A percentile compares a stretch with the other conserved stretches of the same genome.
Conservation (phyloP, 2,797 vertebrate species). For the Chaetodon trifasciatus region DNA sequence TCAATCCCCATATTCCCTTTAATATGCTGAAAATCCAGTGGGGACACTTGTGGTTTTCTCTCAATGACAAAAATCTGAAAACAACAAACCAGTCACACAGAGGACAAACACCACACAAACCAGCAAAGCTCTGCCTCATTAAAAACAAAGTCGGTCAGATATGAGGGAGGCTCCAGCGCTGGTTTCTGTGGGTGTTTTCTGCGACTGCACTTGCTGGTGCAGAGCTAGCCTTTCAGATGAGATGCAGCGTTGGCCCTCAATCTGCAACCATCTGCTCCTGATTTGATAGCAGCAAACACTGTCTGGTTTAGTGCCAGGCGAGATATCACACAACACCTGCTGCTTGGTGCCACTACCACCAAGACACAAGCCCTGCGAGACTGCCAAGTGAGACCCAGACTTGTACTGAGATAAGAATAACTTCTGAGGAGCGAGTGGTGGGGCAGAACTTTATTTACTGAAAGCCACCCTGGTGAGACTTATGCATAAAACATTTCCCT, state of each 20-base stretch:
- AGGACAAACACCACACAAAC: conserved; percentile 32
- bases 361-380: conserved; percentile 50
- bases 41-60: conserved; percentile 29
- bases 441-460: conserved; percentile 46
- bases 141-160: conserved; percentile 27
- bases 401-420: conserved; percentile 60
- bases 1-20: conserved; percentile 10
- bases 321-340: conserved; percentile 66
- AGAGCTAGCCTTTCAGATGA: conserved; percentile 30
- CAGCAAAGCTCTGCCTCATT: conserved; percentile 29
- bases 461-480: conserved; percentile 20
- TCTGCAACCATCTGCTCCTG: conserved; percentile 67
- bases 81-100: conserved; percentile 28
- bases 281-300: conserved; percentile 60
- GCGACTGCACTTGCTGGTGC: conserved; percentile 11
- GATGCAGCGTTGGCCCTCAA: conserved; percentile 48
- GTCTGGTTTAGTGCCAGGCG: conserved; percentile 52
- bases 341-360: conserved; percentile 52
- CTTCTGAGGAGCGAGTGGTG: conserved; percentile 32
- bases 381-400: conserved; percentile 40
- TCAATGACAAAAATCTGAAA: conserved; percentile 35
- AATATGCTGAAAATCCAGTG: conserved; percentile 20
- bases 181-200: conserved; percentile 7
- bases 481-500: conserved; percentile 33
- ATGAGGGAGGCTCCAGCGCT: conserved; percentile 2